These are phyloP conservation scores for Malthinus flaveolus DNA, from an alignment of 2,888 invertebrate species.

Conservation along the genomic window DNA sequence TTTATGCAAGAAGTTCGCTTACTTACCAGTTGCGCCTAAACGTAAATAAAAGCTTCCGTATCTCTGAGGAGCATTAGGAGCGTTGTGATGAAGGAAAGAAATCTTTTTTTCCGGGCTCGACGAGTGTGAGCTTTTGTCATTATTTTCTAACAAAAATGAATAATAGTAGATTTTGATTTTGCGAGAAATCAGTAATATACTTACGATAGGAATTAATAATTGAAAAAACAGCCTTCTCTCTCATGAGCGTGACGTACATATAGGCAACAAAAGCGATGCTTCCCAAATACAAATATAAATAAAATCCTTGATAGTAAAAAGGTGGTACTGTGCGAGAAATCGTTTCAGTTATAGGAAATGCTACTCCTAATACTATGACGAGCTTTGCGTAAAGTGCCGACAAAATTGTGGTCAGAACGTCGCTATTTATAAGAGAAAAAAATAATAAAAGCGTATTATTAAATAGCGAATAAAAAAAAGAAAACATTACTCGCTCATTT, in stretches of 20 bases:
- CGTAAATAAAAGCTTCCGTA: constrained; percentile 88
- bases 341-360: constrained; percentile 86
- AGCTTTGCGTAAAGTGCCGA: constrained; percentile 86
- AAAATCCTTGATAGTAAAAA: constrained; percentile 81
- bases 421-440: constrained; percentile 55
- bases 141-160: not conserved
- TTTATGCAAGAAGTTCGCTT: not conserved
- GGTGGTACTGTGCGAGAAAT: constrained; percentile 76
- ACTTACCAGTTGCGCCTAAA: constrained; percentile 77
- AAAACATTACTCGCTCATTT: constrained; percentile 56
- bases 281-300: constrained; percentile 77
- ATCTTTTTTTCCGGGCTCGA: not conserved
- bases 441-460: not conserved
- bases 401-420: constrained; percentile 71
- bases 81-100: not conserved
- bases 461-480: constrained; percentile 10
- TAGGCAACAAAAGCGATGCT: constrained; percentile 78
- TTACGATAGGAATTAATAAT: constrained; percentile 55
- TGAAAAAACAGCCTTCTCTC: constrained; percentile 51
- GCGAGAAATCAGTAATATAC: not conserved
- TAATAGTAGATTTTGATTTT: not conserved
- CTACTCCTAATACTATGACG: constrained; percentile 80
- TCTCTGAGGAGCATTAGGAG: constrained; percentile 56
- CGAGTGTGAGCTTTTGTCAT: too few species aligned
- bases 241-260: constrained; percentile 69